Base-by-base conservation (phyloP, 2,113 vertebrate genomes). In the Spilogale gracilis region DNA sequence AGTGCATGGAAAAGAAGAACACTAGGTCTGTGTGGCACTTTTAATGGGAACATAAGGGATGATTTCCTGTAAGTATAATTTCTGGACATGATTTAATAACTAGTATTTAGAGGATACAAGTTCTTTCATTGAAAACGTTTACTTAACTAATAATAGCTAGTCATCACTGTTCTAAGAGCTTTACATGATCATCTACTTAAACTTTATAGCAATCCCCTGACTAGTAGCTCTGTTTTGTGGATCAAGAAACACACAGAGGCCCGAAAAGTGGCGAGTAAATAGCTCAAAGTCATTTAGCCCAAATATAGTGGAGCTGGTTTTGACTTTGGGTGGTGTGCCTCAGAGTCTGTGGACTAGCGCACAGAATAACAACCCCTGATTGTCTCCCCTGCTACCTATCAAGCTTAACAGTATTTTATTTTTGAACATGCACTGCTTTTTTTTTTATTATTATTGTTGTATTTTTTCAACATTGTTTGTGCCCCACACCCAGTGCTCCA, bases 31-130 rank as follows among this genome's bases (percentile, higher is more conserved):
- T 99, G 99, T 98, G 99, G 99, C 98, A 99, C 99, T 0, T 99
- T 99, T 97, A 99, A 99, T 74, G 99, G 99, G 92, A 99, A 99
- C 97, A 99, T 99, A 97, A 99, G 99, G 94, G 99, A 99, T 97
- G 99, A 99, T 98, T 99, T 99, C 98, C 99, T 99, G 99, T 99
- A 98, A 99, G 99, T 98, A 90, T 60, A 17, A 89, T 90, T 74
- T 74, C 82, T 78, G 21, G 79, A 61, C 43, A 48, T 91, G 58
- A 74, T 67, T 92, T 88, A 82, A 63, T 95, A 84, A 30, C 67
- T 85, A 20, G 20, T 56, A 58, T 83, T 91, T 82, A 67, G 76
- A 96, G 74, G 67, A 90, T 56, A 92, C 63, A 23, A 85, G 78
- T 81, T 90, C 61, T 50, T 74, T 73, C 71, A 96, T 86, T 58